Evolutionary conservation across 1,140 invertebrate genomes (phyloP), one percentile per base, ranked within the genome.

Genomic region (Papilio dardanus): DNA sequence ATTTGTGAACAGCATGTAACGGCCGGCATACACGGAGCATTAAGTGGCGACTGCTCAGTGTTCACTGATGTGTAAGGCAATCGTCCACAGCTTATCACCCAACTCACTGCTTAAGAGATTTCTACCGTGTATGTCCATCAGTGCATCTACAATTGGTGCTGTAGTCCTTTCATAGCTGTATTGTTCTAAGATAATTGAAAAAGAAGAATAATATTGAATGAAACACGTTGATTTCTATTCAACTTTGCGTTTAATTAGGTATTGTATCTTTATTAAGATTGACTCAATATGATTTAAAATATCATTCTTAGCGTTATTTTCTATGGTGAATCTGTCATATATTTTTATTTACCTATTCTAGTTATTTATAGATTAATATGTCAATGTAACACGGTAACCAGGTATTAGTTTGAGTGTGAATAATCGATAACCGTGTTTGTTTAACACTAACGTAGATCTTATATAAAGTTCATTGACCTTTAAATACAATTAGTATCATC

Each of bases 401-500:
- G 12, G 66, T 37, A 68, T 6, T 33, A 37, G 1, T 40, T 35
- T 40, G 19, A 35, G 67, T 69, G 67, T 69, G 67, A 68, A 68
- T 24, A 68, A 33, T 68, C 19, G 66, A 68, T 68, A 68, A 68
- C 66, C 21, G 19, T 68, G 66, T 68, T 68, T 68, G 35, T 68
- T 24, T 12, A 33, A 66, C 31, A 67, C 30, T 35, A 16, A 31
- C 12, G 65, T 67, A 10, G n/a, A 40, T 35, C 33, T 19, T 33
- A 68, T 68, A 68, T 40, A 21, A 68, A 40, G 66, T 40, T 68
- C 66, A 68, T 35, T 68, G 66, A 68, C 66, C 24, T 68, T 68
- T 37, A 40, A 28, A 24, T 68, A 68, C 4, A 66, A 66, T 58
- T 58, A 58, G 24, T 28, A 58, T 28, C 54, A 24, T 28, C 54